A percentile compares a stretch with the other conserved stretches of the same genome.
These are phyloP conservation scores for Listrodromus nycthemerus DNA, from an alignment of 2,888 invertebrate genomes.

Conservation along the genomic window DNA sequence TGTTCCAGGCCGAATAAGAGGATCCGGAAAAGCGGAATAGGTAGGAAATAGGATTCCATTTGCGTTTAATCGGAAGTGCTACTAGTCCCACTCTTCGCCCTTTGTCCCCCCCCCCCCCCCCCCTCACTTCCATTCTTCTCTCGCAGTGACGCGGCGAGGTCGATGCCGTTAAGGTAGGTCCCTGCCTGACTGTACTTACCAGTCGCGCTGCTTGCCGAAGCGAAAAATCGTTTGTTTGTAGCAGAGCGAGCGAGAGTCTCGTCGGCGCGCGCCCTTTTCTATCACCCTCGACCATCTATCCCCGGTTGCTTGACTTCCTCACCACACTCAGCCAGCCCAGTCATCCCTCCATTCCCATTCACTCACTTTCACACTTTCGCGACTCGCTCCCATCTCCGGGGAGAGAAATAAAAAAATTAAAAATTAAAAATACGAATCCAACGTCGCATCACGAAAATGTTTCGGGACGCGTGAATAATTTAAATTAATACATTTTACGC, in stretches of 20 bases:
- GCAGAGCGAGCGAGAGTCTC: slow-evolving; percentile 41
- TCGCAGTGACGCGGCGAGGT: not conserved
- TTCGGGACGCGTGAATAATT: slow-evolving; percentile 47
- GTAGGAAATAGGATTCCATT: slow-evolving; percentile 74
- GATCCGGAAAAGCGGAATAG: slow-evolving; percentile 70
- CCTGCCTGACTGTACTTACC: slow-evolving; percentile 37
- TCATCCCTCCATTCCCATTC: slow-evolving; percentile 36
- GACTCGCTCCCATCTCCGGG: slow-evolving; percentile 24
- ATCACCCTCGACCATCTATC: slow-evolving; percentile 66
- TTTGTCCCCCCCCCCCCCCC: no score
- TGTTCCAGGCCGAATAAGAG: slow-evolving; percentile 56
- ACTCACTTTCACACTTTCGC: slow-evolving; percentile 60
- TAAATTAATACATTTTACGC: slow-evolving; percentile 47
- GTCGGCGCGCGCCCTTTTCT: slow-evolving; percentile 64
- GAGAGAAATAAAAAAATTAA: slow-evolving; percentile 5
- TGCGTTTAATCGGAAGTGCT: slow-evolving; percentile 73
- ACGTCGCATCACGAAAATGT: slow-evolving; percentile 45
- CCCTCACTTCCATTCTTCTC: slow-evolving; percentile 13
- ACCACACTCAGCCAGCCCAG: slow-evolving; percentile 6
- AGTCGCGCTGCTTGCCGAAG: slow-evolving; percentile 57
- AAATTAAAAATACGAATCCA: slow-evolving; percentile 19
- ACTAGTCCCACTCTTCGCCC: slow-evolving; percentile 27
- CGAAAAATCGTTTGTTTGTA: slow-evolving; percentile 70
- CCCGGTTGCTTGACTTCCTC: slow-evolving; percentile 51
- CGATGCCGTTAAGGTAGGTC: slow-evolving; percentile 46